Base-by-base conservation (phyloP, 2,797 vertebrate genomes). In the Lutjanus campechanus region DNA sequence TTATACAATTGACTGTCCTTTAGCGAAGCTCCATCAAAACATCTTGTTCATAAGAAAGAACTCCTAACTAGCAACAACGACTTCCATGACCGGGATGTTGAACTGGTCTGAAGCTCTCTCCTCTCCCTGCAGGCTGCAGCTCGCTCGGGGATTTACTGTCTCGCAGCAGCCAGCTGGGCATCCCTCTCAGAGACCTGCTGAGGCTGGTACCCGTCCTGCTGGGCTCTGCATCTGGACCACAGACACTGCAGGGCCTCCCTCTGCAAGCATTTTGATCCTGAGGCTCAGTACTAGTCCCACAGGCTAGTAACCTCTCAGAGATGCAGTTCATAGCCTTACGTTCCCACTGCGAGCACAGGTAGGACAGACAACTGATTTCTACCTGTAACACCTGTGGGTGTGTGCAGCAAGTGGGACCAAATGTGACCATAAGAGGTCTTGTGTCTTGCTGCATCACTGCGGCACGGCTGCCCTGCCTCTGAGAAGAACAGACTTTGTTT, bases 171-270 rank as follows among this genome's bases (percentile, higher is more conserved):
- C 95, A 91, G 85, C 85, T 97, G 87, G 96, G 95, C 0, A 93
- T 99, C 89, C 98, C 97, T 0, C 95, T 98, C 15, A 95, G 97
- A 51, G 97, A 97, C 0, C 83, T 99, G 51, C 94, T 99, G 4
- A 95, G 97, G 60, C 93, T 99, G 58, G 95, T 94, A 0, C 97
- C 97, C 0, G 82, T 98, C 74, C 93, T 99, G 40, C 94, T 97
- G 12, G 83, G 80, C 58, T 64, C 86, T 17, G 58, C 63, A 8
- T 61, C 82, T 0, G 79, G 73, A 69, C 56, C 79, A 1, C 78
- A 65, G 22, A 58, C 72, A 0, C 63, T 73, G 17, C 65, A 77
- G 6, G 80, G 69, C 7, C 82, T 91, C 77, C 79, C 90, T 51
- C 63, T 81, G 76, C 84, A 79, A 10, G 74, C 85, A 0, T 85